Conservation (phyloP, 2,888 invertebrate species). For the Ophion costatus region DNA sequence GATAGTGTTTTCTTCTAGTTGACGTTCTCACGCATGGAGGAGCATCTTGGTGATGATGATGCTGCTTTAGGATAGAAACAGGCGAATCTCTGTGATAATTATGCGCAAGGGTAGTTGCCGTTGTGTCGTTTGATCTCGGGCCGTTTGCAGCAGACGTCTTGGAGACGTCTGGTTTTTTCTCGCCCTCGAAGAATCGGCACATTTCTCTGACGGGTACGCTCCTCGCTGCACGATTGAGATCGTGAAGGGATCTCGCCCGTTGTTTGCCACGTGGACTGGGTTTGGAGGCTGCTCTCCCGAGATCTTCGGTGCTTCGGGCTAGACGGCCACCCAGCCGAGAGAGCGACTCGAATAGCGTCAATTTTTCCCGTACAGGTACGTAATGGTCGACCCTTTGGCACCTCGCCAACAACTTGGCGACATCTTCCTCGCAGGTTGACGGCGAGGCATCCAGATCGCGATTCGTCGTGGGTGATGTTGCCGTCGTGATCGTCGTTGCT, state of each 20-base stretch:
- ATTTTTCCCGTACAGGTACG: constrained; percentile 89
- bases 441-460: constrained; percentile 53
- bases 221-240: constrained; percentile 85
- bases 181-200: constrained; percentile 89
- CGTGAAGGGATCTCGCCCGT: constrained; percentile 88
- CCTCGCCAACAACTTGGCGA: constrained; percentile 84
- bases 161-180: constrained; percentile 70
- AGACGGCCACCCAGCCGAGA: constrained; percentile 86
- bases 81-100: constrained; percentile 69
- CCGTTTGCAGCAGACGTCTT: neutral
- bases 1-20: constrained; percentile 75
- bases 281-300: constrained; percentile 83
- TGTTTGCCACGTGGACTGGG: constrained; percentile 84
- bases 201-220: constrained; percentile 88
- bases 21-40: constrained; percentile 76
- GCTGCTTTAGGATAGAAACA: constrained; percentile 52
- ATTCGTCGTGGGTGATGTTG: constrained; percentile 62
- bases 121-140: constrained; percentile 25
- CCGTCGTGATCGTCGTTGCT: constrained; percentile 53
- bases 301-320: constrained; percentile 88
- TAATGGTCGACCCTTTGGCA: constrained; percentile 87
- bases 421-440: constrained; percentile 80
- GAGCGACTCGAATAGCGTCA: constrained; percentile 89
- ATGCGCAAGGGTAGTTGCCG: constrained; percentile 62
- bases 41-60: constrained; percentile 21